Base-by-base conservation (phyloP, 2,888 invertebrate genomes). In the Zhuqinia jingwanae region DNA sequence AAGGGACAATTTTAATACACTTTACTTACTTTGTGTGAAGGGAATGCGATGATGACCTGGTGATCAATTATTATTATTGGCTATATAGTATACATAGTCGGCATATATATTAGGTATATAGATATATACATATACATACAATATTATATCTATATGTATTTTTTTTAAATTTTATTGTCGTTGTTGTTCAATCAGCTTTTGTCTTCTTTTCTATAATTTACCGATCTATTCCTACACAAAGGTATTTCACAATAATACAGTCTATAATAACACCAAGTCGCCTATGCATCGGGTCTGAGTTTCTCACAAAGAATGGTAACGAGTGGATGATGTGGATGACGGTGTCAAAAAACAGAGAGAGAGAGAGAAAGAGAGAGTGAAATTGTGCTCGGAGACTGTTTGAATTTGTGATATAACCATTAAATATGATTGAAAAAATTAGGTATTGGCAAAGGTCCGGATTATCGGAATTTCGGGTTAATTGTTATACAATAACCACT, bases 191-290 rank as follows among this genome's bases (percentile, higher is more conserved):
- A 60, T 60, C 58, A 60, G 68, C 47, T 42, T 70, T 42, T 15
- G 65, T 42, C 3, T 42, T 2, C 20, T 17, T 42, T 60, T 13
- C 15, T 22, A 63, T 15, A 15, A 27, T 63, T n/a, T 63, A 13
- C 30, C 13, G 11, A 30, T 58, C 22, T 20, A 58, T 22, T 58
- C 22, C 1, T 36, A 65, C 58, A 2, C 15, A 47, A 25, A 53
- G 27, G 30, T 30, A 65, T 80, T 80, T 80, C 80, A 53, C 50
- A 47, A 80, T 80, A 47, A 80, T 80, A n/a, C 79, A 65, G 42
- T 80, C 53, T 80, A 80, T 80, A 56, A 68, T 80, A 80, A 80
- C 22, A n/a, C 3, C 47, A 17, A 27, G 65, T 50, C 65, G 47
- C 25, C 15, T 17, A 20, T 1, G 36, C 30, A 30, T 53, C 56